Base-by-base conservation (phyloP, 2,888 invertebrate genomes). In the Zele albiditarsus region DNA sequence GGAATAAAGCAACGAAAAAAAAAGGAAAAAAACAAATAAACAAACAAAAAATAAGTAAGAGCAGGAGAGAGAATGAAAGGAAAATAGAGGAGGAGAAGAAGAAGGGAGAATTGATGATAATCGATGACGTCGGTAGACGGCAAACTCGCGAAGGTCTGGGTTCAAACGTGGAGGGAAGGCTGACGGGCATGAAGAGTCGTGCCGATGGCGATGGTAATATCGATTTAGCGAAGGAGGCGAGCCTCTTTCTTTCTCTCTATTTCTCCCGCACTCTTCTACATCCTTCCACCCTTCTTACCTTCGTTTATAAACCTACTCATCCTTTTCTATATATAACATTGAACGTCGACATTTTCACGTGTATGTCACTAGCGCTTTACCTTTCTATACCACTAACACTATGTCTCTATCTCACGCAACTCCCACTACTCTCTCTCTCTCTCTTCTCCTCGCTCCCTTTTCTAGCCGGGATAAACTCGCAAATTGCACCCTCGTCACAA, bases 121-220 rank as follows among this genome's bases (percentile, higher is more conserved):
- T 82, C 80, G 80, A 49, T 71, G 71, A 71, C 60, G 66, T 66
- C 69, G 70, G 65, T 53, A 71, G 65, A 73, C 75, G 65, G 65
- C 71, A 67, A 76, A 78, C 77, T 76, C 77, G 72, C 73, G 80
- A 81, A 81, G 81, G 82, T 83, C 82, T 83, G 75, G 75, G 78
- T 80, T 80, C 67, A 65, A 66, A 53, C 58, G 57, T 71, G 58
- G 38, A 60, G 76, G 71, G 73, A 77, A 70, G 77, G 75, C 77
- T 79, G 78, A 80, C 78, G 78, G 78, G 79, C 78, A 79, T 76
- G 79, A 80, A 78, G 78, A 78, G 78, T 79, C 78, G 78, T 80
- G 78, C 78, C 82, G 78, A 80, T 80, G 79, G 80, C 78, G 83
- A 84, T 83, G 82, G 81, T 84, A 83, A 84, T 84, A 84, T 84